Evolutionary conservation across 2,113 vertebrate species (phyloP).

Genomic region (Sterna hirundo): DNA sequence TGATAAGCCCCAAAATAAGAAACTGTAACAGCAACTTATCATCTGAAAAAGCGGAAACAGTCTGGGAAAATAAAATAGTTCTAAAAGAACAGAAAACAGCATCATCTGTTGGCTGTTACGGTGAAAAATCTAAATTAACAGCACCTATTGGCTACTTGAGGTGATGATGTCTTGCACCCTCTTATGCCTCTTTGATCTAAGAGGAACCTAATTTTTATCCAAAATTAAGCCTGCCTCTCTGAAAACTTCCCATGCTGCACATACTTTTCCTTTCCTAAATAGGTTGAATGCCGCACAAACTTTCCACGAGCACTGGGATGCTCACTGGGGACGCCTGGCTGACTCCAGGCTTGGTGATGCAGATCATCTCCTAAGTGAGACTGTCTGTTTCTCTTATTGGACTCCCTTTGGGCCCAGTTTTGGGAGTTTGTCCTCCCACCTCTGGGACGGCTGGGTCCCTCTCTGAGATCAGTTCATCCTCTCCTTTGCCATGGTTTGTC

Average conservation of each 20-base stretch:
- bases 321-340: neutral
- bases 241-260: neutral
- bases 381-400: neutral
- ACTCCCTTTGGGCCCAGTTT: neutral
- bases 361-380: neutral
- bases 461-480: neutral
- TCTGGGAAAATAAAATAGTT: neutral
- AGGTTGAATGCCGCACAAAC: neutral
- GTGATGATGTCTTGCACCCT: neutral
- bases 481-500: neutral
- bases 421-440: neutral
- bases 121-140: neutral
- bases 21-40: neutral
- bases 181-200: neutral
- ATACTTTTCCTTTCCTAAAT: neutral
- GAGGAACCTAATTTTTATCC: neutral
- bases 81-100: neutral
- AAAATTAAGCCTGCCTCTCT: neutral
- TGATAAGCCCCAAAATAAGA: neutral
- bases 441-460: neutral
- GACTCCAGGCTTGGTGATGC: accelerated
- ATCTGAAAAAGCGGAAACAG: neutral
- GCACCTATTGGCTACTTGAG: neutral
- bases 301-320: accelerated
- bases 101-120: neutral